These are phyloP conservation scores for Phaonia tiefii DNA, from an alignment of 2,888 invertebrate genomes.

Conservation along the genomic window DNA sequence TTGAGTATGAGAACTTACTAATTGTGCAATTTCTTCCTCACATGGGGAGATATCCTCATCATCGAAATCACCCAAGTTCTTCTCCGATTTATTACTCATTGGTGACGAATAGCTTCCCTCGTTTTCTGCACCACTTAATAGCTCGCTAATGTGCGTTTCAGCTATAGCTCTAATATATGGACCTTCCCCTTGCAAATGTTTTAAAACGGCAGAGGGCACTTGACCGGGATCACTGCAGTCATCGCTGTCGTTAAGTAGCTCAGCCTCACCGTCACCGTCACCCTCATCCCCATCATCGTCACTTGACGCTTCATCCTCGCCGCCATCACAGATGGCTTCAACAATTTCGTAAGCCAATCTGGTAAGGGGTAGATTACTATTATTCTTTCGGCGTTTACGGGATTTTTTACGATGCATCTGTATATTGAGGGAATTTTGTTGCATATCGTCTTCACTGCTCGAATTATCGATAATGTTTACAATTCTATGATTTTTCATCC, in stretches of 20 bases:
- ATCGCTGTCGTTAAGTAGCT: constrained; percentile 79
- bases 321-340: constrained; percentile 84
- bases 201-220: constrained; percentile 79
- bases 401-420: constrained; percentile 78
- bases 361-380: constrained; percentile 75
- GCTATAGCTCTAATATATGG: constrained; percentile 82
- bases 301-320: constrained; percentile 83
- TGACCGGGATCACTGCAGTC: constrained; percentile 80
- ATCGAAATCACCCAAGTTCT: constrained; percentile 94
- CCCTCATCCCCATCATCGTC: constrained; percentile 80
- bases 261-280: constrained; percentile 77
- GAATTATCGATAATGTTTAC: constrained; percentile 79
- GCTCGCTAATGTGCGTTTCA: constrained; percentile 79
- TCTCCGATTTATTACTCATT: constrained; percentile 95
- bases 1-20: constrained; percentile 83
- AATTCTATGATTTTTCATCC: constrained; percentile 77
- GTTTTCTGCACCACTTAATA: constrained; percentile 84
- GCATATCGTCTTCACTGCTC: constrained; percentile 77
- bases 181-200: constrained; percentile 81
- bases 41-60: constrained; percentile 94
- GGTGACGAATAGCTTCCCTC: constrained; percentile 96
- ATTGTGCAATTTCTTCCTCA: constrained; percentile 90
- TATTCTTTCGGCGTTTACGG: constrained; percentile 78
- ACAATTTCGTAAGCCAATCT: constrained; percentile 81
- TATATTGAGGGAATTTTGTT: constrained; percentile 75